phyloP scores from a whole-genome alignment of 1,140 invertebrate species.

The Drosophila eugracilis region DNA sequence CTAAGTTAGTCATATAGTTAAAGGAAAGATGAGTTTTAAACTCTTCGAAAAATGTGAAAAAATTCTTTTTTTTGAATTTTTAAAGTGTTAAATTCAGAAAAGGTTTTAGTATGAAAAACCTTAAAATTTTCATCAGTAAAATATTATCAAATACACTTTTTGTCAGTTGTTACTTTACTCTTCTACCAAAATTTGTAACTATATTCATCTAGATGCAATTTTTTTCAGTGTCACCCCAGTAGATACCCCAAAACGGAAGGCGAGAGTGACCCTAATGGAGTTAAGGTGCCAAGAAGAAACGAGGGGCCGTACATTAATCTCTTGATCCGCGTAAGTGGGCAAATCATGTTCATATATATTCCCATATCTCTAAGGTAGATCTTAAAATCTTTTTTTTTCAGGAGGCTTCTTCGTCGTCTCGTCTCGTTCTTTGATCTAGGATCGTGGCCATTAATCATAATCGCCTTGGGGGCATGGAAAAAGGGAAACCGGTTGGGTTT shows the following conservation, averaged over 20 bases:
- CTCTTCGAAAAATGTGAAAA: no score
- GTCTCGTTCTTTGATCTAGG: slow-evolving; percentile 31
- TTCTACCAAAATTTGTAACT: no score
- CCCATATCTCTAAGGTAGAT: slow-evolving; percentile 22
- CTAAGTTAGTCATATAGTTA: no score
- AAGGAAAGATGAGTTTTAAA: no score
- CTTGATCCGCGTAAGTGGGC: slow-evolving; percentile 28
- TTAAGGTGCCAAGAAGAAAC: slow-evolving; percentile 33
- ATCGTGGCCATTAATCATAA: slow-evolving; percentile 29
- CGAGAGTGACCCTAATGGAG: slow-evolving; percentile 28
- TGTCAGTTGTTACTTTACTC: no score
- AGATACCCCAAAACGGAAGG: slow-evolving; percentile 11
- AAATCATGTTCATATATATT: slow-evolving; percentile 2
- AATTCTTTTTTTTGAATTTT: no score
- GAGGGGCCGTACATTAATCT: slow-evolving; percentile 24
- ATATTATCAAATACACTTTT: no score
- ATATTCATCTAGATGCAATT: not conserved
- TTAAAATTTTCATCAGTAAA: no score
- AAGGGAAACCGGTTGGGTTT: slow-evolving; percentile 13
- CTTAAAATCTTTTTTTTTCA: slow-evolving; percentile 20
- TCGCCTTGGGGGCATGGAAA: slow-evolving; percentile 7
- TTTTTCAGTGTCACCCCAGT: slow-evolving; percentile 20
- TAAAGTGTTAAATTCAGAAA: no score
- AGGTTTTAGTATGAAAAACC: no score
- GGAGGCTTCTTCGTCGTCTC: slow-evolving; percentile 19